phyloP scores from a whole-genome alignment of 2,797 vertebrate genomes.

The Uromys caudimaculatus region DNA sequence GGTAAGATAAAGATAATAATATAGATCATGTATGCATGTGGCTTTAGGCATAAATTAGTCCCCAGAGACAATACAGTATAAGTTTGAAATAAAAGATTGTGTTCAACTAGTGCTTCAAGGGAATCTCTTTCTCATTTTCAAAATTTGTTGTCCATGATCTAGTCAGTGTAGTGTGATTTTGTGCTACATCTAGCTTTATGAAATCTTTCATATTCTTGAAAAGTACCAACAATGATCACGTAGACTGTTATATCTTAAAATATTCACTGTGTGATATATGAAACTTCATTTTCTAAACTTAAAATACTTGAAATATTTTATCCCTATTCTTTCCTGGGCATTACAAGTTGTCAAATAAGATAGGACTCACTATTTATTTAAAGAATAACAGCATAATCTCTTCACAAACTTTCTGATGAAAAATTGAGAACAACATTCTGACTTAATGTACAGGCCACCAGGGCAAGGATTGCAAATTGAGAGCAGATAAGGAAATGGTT shows the following conservation, averaged over 20 bases:
- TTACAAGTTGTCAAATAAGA: constrained; percentile 3
- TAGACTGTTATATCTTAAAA: neutral
- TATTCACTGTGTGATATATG: neutral
- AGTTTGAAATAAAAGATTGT: neutral
- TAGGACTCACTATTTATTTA: neutral
- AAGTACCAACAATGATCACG: neutral
- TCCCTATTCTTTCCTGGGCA: neutral
- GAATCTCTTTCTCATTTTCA: neutral
- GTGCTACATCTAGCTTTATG: neutral
- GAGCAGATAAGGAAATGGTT: constrained; percentile 30
- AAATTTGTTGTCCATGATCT: neutral
- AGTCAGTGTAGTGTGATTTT: neutral
- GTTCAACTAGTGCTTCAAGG: neutral
- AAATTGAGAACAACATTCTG: constrained; percentile 64
- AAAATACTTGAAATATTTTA: neutral
- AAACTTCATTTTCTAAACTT: constrained; percentile 26
- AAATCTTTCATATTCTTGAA: neutral
- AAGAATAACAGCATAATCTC: constrained; percentile 14
- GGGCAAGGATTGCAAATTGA: constrained; percentile 5
- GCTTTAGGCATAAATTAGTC: neutral
- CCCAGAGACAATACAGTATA: neutral
- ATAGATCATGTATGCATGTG: neutral
- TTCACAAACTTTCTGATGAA: constrained; percentile 25
- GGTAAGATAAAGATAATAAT: neutral
- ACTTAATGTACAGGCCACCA: constrained; percentile 1